Conservation (phyloP, 2,888 invertebrate genomes). For the Muscina levida region DNA sequence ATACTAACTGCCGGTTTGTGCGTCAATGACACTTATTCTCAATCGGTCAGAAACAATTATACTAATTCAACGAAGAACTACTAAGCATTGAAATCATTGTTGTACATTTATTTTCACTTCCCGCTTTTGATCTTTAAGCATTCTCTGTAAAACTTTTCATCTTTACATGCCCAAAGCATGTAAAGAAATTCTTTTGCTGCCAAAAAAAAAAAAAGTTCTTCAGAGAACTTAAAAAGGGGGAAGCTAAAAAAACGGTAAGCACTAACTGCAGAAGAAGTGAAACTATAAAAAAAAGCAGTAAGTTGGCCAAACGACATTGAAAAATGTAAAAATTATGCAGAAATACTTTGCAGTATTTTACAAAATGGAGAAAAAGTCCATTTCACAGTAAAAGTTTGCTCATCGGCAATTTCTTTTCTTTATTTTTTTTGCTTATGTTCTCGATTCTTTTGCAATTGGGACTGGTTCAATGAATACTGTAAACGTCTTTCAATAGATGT, state of each 20-base stretch:
- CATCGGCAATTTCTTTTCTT: conserved; percentile 54
- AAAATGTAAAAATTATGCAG: conserved; percentile 79
- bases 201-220: conserved; percentile 3
- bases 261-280: conserved; percentile 52
- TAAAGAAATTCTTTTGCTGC: conserved; percentile 10
- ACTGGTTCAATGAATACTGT: background rate
- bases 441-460: conserved; percentile 8
- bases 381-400: conserved; percentile 59
- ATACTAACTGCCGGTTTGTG: too few relatives aligned
- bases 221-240: background rate
- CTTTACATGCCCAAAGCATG: conserved; percentile 57
- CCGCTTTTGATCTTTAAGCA: conserved; percentile 21
- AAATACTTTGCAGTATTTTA: conserved; percentile 63
- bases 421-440: conserved; percentile 6
- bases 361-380: conserved; percentile 44
- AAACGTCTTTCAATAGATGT: too few relatives aligned
- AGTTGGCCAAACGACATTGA: conserved; percentile 75
- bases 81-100: too few relatives aligned
- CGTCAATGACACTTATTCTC: too few relatives aligned
- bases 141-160: conserved; percentile 49
- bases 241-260: conserved; percentile 32
- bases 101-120: too few relatives aligned
- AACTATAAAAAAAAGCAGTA: conserved; percentile 58
- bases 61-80: too few relatives aligned
- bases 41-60: too few relatives aligned